phyloP scores from a whole-genome alignment of 2,888 invertebrate species.

The Muschampia plurimacula region DNA sequence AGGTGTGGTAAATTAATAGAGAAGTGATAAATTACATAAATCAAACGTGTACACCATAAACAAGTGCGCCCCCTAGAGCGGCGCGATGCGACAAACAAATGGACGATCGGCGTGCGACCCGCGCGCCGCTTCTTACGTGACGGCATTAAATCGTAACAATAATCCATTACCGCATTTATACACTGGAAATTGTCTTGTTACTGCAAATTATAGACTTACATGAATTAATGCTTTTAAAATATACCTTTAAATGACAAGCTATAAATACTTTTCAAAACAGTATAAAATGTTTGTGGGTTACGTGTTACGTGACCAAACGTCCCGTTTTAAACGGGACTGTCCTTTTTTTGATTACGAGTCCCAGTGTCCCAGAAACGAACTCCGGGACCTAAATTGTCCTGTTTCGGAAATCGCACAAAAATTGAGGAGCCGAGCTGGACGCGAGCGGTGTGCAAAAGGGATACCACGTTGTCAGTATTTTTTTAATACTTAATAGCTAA shows the following conservation, averaged over 20 bases:
- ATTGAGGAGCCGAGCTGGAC: too few relatives aligned
- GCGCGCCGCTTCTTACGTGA: constrained; percentile 57
- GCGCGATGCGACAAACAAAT: constrained; percentile 60
- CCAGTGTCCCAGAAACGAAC: too few relatives aligned
- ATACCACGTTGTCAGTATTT: too few relatives aligned
- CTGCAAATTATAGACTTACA: constrained; percentile 25
- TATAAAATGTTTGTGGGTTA: too few relatives aligned
- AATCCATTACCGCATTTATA: constrained; percentile 41
- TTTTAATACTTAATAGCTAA: too few relatives aligned
- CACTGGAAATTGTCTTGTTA: constrained; percentile 37
- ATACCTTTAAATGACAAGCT: neutral
- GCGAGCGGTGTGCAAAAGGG: too few relatives aligned
- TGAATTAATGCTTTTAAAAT: neutral
- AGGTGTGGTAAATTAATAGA: constrained; percentile 38
- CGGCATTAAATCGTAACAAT: constrained; percentile 50
- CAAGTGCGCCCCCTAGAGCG: constrained; percentile 58
- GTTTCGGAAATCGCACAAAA: too few relatives aligned
- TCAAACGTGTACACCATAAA: constrained; percentile 68
- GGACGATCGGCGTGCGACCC: constrained; percentile 57
- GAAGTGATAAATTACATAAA: constrained; percentile 59
- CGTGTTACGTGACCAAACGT: too few relatives aligned
- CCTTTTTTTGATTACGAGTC: too few relatives aligned
- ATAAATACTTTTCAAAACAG: neutral
- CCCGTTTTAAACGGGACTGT: too few relatives aligned
- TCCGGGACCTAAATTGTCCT: too few relatives aligned